These are phyloP conservation scores for Pandemis corylana DNA, from an alignment of 2,888 invertebrate genomes.

Conservation along the genomic window DNA sequence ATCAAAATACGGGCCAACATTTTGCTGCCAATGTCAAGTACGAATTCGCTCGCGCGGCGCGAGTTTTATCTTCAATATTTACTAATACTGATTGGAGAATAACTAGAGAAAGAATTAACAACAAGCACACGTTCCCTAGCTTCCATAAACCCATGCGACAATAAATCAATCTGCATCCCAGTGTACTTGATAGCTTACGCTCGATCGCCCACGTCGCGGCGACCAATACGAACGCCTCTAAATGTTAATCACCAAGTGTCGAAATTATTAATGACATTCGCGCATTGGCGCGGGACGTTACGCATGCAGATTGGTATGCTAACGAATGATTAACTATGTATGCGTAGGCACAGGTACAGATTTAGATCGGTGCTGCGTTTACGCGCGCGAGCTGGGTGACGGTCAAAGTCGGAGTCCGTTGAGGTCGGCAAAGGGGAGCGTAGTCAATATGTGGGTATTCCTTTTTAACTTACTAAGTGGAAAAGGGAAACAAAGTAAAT, in stretches of 20 bases:
- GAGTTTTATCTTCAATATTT: too few species aligned
- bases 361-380: conserved; percentile 47
- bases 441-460: not conserved
- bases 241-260: conserved; percentile 81
- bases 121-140: too few species aligned
- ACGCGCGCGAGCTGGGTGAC: conserved; percentile 7
- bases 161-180: conserved; percentile 47
- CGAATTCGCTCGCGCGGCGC: too few species aligned
- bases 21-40: too few species aligned
- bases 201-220: conserved; percentile 53
- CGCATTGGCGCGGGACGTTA: conserved; percentile 69
- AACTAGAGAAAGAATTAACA: too few species aligned
- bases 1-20: too few species aligned
- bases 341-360: conserved; percentile 59
- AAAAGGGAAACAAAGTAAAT: not conserved
- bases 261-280: conserved; percentile 82
- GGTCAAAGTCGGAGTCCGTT: conserved; percentile 4
- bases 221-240: conserved; percentile 69
- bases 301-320: conserved; percentile 83
- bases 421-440: not conserved
- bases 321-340: conserved; percentile 82
- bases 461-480: not conserved
- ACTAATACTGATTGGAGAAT: too few species aligned
- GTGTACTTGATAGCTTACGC: conserved; percentile 44
- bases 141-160: not conserved